phyloP scores from a whole-genome alignment of 2,113 vertebrate species.

The Muscicapa adusta region DNA sequence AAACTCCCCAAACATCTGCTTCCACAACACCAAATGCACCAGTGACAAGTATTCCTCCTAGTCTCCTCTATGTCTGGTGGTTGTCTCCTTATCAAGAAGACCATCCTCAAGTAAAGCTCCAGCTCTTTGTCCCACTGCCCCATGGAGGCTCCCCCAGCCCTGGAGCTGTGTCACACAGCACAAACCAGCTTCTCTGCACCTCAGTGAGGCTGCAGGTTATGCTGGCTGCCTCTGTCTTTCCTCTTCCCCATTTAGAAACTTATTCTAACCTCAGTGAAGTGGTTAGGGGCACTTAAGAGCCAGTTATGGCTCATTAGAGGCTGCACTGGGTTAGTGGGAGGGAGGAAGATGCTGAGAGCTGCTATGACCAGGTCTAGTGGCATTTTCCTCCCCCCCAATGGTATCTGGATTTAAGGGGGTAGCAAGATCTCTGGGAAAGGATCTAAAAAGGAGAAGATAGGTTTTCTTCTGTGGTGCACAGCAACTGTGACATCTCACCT shows the following conservation, averaged over 20 bases:
- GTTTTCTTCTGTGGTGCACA: background rate
- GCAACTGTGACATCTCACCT: background rate
- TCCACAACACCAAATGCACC: background rate
- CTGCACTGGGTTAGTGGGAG: background rate
- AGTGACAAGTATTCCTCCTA: background rate
- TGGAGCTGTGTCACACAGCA: fast-evolving
- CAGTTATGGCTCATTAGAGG: slow-evolving; percentile 25
- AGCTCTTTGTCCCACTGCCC: background rate
- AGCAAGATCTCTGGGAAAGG: background rate
- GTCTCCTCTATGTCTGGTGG: background rate
- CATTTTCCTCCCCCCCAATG: background rate
- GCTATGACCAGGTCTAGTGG: background rate
- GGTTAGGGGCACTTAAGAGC: slow-evolving; percentile 8
- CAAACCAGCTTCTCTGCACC: fast-evolving
- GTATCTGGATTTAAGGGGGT: background rate
- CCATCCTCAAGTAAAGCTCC: background rate
- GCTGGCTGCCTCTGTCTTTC: background rate
- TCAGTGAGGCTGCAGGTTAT: background rate
- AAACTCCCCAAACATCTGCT: background rate
- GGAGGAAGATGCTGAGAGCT: background rate
- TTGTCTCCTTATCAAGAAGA: background rate
- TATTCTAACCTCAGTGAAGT: slow-evolving; percentile 9
- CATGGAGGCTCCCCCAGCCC: fast-evolving
- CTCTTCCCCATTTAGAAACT: background rate
- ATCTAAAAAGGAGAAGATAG: background rate